These are phyloP conservation scores for Phalera bucephala DNA, from an alignment of 2,888 invertebrate species.

Conservation along the genomic window DNA sequence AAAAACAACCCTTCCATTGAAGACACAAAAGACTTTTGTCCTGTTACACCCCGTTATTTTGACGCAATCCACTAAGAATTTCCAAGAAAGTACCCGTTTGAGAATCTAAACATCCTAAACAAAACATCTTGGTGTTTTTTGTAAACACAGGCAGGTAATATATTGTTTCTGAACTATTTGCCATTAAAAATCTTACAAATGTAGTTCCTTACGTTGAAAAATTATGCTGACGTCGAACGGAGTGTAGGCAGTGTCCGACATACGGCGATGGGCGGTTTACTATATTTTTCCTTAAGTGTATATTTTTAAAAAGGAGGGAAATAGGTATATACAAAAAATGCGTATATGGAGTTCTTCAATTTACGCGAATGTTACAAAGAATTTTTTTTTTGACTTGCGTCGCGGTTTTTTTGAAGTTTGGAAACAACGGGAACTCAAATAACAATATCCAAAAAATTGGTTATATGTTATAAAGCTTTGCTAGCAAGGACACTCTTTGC, in stretches of 20 bases:
- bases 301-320: too few relatives aligned
- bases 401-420: too few relatives aligned
- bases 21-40: conserved; percentile 60
- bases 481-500: too few relatives aligned
- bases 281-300: too few relatives aligned
- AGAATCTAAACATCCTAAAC: conserved; percentile 19
- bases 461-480: too few relatives aligned
- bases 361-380: too few relatives aligned
- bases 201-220: too few relatives aligned
- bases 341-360: too few relatives aligned
- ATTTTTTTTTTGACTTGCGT: too few relatives aligned
- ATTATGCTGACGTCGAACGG: neutral
- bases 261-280: neutral
- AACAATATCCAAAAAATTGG: too few relatives aligned
- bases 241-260: neutral
- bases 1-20: conserved; percentile 77
- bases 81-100: conserved; percentile 48
- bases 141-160: conserved; percentile 32
- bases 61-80: conserved; percentile 59
- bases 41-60: conserved; percentile 60
- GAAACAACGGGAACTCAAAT: too few relatives aligned
- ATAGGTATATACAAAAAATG: too few relatives aligned
- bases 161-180: conserved; percentile 23
- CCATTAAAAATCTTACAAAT: conserved; percentile 20
- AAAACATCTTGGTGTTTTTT: conserved; percentile 31